Conservation (phyloP, 2,113 vertebrate genomes). For the Lanius collurio region DNA sequence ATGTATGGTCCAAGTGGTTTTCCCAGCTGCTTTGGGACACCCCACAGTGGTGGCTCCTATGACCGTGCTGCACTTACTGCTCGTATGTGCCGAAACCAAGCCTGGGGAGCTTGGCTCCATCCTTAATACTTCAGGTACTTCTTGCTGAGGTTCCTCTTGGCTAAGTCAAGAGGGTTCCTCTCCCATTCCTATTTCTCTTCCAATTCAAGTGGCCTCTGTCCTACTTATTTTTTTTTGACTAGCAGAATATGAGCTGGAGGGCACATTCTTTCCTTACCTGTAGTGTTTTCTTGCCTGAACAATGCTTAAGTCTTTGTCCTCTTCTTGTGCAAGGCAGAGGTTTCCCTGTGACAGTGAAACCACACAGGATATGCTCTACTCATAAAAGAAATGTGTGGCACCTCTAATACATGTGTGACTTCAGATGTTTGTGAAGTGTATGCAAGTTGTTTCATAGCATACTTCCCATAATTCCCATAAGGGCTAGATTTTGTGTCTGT, state of each 20-base stretch:
- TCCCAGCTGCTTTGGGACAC: not conserved
- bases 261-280: not conserved
- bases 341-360: not conserved
- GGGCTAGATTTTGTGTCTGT: not conserved
- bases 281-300: not conserved
- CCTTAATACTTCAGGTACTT: not conserved
- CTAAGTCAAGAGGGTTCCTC: not conserved
- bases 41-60: not conserved
- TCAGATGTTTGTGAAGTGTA: not conserved
- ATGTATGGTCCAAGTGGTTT: not conserved
- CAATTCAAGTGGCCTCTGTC: not conserved
- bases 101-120: not conserved
- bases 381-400: not conserved
- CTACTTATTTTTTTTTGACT: not conserved
- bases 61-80: not conserved
- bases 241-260: not conserved
- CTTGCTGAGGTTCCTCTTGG: not conserved
- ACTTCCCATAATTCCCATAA: not conserved
- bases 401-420: not conserved
- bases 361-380: not conserved
- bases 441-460: not conserved
- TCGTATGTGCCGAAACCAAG: not conserved
- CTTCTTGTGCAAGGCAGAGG: not conserved
- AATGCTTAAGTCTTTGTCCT: not conserved
- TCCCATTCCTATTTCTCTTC: not conserved